Evolutionary conservation across 1,140 invertebrate species (phyloP).

Genomic region (Xylocopa sonorina): DNA sequence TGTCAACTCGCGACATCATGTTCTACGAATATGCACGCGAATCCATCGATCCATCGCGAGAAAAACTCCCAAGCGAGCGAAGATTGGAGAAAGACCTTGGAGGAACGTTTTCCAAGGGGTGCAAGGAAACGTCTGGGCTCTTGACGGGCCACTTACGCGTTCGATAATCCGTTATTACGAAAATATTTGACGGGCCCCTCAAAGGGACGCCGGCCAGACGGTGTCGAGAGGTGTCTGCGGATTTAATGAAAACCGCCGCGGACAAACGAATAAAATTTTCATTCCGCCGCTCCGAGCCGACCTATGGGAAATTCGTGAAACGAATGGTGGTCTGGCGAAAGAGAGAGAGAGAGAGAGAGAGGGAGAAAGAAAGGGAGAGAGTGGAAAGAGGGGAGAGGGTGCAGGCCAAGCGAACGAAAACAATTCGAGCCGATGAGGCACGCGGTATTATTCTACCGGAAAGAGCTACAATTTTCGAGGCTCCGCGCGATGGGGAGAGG

Average conservation of each 20-base stretch:
- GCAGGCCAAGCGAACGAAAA: slow-evolving; percentile 55
- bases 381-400: no score
- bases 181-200: slow-evolving; percentile 60
- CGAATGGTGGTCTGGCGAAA: slow-evolving; percentile 25
- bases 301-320: slow-evolving; percentile 53
- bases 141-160: slow-evolving; percentile 26
- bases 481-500: no score
- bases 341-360: not conserved
- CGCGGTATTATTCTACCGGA: slow-evolving; percentile 41
- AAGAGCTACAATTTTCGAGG: slow-evolving; percentile 46
- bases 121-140: not conserved
- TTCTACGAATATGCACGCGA: no score
- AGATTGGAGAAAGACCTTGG: no score
- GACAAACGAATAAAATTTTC: slow-evolving; percentile 67
- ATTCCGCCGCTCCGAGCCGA: slow-evolving; percentile 36
- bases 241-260: slow-evolving; percentile 66
- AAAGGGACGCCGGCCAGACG: slow-evolving; percentile 40
- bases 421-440: slow-evolving; percentile 48
- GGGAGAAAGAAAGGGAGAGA: not conserved
- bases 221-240: slow-evolving; percentile 60
- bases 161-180: slow-evolving; percentile 57
- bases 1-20: no score
- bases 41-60: no score
- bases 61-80: no score
- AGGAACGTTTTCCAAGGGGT: not conserved